Conservation (phyloP, 2,888 invertebrate species). For the Leptopilina syphax region DNA sequence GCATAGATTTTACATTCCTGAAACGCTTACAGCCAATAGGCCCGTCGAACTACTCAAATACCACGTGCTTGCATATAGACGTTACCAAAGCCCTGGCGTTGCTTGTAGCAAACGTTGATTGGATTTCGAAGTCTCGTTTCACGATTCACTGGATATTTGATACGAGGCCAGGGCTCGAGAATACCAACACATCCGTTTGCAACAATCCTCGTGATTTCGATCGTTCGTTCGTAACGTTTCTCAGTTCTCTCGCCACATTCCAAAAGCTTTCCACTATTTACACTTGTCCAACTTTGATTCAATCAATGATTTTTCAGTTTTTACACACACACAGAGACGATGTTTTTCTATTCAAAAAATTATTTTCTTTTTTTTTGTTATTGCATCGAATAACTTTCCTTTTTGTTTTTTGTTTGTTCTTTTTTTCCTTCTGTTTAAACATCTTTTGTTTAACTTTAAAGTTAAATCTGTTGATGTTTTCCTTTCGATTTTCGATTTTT, state of each 20-base stretch:
- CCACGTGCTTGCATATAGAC: slow-evolving; percentile 56
- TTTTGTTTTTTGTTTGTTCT: too few species aligned
- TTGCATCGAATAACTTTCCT: too few species aligned
- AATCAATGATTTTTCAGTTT: background rate
- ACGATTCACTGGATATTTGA: slow-evolving; percentile 59
- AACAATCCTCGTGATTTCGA: slow-evolving; percentile 9
- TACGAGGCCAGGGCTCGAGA: slow-evolving; percentile 50
- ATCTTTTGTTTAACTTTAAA: too few species aligned
- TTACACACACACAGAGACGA: background rate
- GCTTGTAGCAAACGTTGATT: slow-evolving; percentile 65
- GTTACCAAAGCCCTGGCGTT: slow-evolving; percentile 55
- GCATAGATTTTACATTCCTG: slow-evolving; percentile 61
- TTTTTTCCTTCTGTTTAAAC: too few species aligned
- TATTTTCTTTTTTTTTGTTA: too few species aligned
- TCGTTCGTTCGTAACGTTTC: background rate
- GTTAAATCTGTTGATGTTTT: too few species aligned
- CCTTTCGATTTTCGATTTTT: too few species aligned
- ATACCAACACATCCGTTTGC: slow-evolving; percentile 41
- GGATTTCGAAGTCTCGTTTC: slow-evolving; percentile 68
- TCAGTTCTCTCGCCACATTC: background rate
- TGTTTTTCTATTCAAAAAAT: too few species aligned
- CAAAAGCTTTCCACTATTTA: slow-evolving; percentile 3
- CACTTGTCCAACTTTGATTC: slow-evolving; percentile 2
- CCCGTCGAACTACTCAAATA: slow-evolving; percentile 52
- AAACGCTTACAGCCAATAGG: slow-evolving; percentile 59